Percentiles rank a stretch among this genome's conserved stretches.
phyloP scores from a whole-genome alignment of 2,888 invertebrate genomes.

The Plebejus anna region DNA sequence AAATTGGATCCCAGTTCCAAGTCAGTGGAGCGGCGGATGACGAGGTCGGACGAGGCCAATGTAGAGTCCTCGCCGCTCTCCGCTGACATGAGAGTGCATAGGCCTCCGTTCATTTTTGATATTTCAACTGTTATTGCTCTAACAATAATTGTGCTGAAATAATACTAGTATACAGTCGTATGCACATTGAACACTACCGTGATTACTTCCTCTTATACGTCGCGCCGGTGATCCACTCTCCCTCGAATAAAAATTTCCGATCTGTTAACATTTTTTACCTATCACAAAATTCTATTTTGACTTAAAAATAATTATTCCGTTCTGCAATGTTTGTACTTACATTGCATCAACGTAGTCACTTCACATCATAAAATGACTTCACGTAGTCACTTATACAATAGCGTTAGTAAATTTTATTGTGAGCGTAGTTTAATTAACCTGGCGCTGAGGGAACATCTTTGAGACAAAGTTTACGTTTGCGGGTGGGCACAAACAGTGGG shows the following conservation, averaged over 20 bases:
- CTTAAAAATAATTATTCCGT: too few species aligned
- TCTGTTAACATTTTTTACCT: too few species aligned
- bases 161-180: neutral
- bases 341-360: too few species aligned
- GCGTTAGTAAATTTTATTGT: constrained; percentile 23
- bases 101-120: neutral
- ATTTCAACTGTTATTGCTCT: too few species aligned
- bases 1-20: constrained; percentile 2
- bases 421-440: constrained; percentile 52
- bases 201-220: too few species aligned
- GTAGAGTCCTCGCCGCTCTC: neutral
- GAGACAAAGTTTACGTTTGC: constrained; percentile 57
- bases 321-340: too few species aligned
- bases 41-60: neutral
- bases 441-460: constrained; percentile 56
- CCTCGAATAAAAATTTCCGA: too few species aligned
- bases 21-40: constrained; percentile 3
- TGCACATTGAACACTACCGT: neutral
- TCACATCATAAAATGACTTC: too few species aligned
- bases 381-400: neutral
- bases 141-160: too few species aligned
- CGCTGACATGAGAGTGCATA: neutral
- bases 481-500: constrained; percentile 56
- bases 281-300: too few species aligned
- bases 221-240: too few species aligned